Base-by-base conservation (phyloP, 1,140 invertebrate species). In the Coelopa frigida region DNA sequence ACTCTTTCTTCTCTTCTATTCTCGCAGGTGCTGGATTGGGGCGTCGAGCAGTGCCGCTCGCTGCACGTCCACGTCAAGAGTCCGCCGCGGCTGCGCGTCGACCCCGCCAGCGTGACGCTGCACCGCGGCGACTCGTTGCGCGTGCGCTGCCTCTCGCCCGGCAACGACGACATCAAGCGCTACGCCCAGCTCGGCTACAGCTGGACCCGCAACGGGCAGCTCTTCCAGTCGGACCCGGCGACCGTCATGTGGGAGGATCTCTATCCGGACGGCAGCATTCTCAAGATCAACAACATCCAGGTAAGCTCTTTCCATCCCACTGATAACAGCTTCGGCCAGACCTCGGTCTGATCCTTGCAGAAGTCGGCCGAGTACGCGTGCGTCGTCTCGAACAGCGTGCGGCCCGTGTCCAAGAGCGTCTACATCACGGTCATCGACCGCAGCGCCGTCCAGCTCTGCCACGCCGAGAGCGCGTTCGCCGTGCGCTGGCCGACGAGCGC, bases 171-270 rank as follows among this genome's bases (percentile, higher is more conserved):
- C n/a, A 70, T 75, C 29, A 74, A 78, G 37, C 56, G 58, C 0
- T 64, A 68, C 35, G 75, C 75, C 0, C 77, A 76, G 26, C 69
- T 85, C n/a, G 85, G 84, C 3, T 87, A 86, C 53, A 85, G 83
- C 53, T 88, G 85, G 85, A 83, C 83, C 0, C 79, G 84, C 48
- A 86, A 87, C 54, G 78, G 79, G 15, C 79, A 76, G 4, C 70
- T 89, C 2, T 74, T 89, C 5, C 81, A 80, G 22, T 74, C 87
- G 18, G 76, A 77, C 18, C 81, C 82, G 0, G 80, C 79, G 3
- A 75, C 73, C 2, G 83, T 85, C 53, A 83, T 84, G 42, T 87
- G 84, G 81, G 86, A 88, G 57, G 84, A 87, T 58, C 71, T 89
- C 3, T 84, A 82, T 64, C 84, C 84, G 4, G 77, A 81, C 26